Conservation (phyloP, 1,140 invertebrate genomes). For the Drosophila nikananu region DNA sequence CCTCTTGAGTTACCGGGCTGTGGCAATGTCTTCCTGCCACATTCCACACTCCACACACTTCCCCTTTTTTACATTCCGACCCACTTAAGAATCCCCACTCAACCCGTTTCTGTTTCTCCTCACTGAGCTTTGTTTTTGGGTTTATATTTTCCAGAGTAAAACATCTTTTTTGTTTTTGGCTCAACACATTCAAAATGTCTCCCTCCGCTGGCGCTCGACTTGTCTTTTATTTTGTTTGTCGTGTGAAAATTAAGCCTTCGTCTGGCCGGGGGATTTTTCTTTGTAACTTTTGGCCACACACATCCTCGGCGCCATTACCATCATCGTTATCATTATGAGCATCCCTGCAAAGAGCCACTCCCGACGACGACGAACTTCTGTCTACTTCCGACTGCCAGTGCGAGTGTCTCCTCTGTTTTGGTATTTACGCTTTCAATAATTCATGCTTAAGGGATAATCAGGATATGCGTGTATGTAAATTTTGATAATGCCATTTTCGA, state of each 20-base stretch:
- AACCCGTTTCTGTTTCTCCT: slow-evolving; percentile 22
- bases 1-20: slow-evolving; percentile 41
- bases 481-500: slow-evolving; percentile 80
- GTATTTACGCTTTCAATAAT: slow-evolving; percentile 84
- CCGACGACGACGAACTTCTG: slow-evolving; percentile 47
- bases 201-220: slow-evolving; percentile 30
- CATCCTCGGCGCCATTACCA: slow-evolving; percentile 30
- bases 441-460: slow-evolving; percentile 83
- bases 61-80: not conserved
- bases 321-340: slow-evolving; percentile 51
- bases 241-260: slow-evolving; percentile 78
- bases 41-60: not conserved
- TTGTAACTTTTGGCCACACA: slow-evolving; percentile 28
- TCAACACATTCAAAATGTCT: slow-evolving; percentile 70
- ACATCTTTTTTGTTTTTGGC: slow-evolving; percentile 20
- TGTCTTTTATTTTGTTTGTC: slow-evolving; percentile 70
- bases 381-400: slow-evolving; percentile 11
- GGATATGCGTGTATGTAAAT: slow-evolving; percentile 82
- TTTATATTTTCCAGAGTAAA: not conserved
- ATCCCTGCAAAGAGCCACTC: slow-evolving; percentile 58
- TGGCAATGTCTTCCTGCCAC: not conserved
- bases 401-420: slow-evolving; percentile 60
- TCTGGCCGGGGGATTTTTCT: slow-evolving; percentile 20
- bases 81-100: slow-evolving; percentile 37
- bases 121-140: not conserved